These are phyloP conservation scores for Dasysyrphus albostriatus DNA, from an alignment of 2,888 invertebrate species.

Conservation along the genomic window DNA sequence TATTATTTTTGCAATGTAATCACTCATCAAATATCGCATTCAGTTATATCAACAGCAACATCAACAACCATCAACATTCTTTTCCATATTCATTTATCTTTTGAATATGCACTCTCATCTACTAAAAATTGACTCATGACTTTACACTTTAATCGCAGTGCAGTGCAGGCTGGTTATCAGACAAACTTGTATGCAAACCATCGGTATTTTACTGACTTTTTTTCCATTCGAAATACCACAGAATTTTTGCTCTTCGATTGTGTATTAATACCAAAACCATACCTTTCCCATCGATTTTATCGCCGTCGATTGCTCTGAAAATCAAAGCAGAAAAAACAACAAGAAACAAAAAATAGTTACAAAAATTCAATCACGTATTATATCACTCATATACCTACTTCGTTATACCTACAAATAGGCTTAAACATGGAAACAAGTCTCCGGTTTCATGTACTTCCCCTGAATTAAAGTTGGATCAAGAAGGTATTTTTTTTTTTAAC, in stretches of 20 bases:
- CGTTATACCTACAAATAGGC: constrained; percentile 46
- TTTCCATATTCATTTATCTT: constrained; percentile 1
- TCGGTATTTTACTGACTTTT: constrained; percentile 41
- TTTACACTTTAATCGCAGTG: neutral
- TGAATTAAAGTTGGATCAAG: constrained; percentile 19
- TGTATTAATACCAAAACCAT: constrained; percentile 5
- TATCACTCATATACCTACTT: constrained; percentile 26
- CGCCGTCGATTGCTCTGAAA: constrained; percentile 24
- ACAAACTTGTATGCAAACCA: constrained; percentile 4
- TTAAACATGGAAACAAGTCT: constrained; percentile 54
- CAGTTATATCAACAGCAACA: neutral
- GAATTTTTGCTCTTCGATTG: constrained; percentile 12
- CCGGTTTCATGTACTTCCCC: constrained; percentile 48
- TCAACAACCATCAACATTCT: neutral
- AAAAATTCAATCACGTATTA: constrained; percentile 61
- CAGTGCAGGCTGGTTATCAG: neutral
- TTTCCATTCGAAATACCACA: constrained; percentile 44
- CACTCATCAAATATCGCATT: too few relatives aligned
- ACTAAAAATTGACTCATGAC: constrained; percentile 39
- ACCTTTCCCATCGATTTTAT: constrained; percentile 25
- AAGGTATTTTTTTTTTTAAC: constrained; percentile 1
- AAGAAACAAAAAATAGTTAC: constrained; percentile 13
- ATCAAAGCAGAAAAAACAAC: neutral
- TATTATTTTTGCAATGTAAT: too few relatives aligned
- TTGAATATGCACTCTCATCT: constrained; percentile 18